phyloP scores from a whole-genome alignment of 2,888 invertebrate genomes.

The Nemurella pictetii region DNA sequence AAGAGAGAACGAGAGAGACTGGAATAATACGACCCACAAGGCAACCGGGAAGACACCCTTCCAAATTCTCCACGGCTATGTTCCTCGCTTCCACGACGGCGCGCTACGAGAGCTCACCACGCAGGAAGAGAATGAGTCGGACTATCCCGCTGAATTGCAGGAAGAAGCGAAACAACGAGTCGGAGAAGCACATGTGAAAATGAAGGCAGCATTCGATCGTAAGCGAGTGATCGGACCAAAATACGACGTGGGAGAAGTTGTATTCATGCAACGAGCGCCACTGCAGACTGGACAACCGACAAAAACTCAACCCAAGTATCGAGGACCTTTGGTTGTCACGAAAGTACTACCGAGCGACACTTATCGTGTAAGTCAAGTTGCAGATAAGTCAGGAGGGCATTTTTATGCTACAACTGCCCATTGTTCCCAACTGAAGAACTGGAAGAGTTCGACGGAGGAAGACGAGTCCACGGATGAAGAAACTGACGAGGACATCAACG shows the following conservation, averaged over 20 bases:
- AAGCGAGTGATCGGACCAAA: neutral
- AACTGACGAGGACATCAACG: too few relatives aligned
- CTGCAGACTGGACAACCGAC: neutral
- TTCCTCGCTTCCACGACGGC: neutral
- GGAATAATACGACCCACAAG: neutral
- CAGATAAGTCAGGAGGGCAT: neutral
- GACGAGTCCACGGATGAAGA: neutral
- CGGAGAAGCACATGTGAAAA: neutral
- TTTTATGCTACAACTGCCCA: neutral
- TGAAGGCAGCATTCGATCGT: neutral
- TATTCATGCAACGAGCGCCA: neutral
- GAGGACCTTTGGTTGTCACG: neutral
- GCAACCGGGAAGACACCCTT: neutral
- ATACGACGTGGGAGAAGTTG: neutral
- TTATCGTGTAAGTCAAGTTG: neutral
- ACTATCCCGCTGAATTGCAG: neutral
- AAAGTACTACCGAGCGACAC: constrained; percentile 1
- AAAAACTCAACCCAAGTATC: constrained; percentile 3
- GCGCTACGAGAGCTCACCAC: neutral
- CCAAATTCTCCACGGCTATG: neutral
- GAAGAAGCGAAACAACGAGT: neutral
- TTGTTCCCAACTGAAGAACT: neutral
- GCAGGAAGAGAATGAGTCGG: neutral
- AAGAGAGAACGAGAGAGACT: neutral
- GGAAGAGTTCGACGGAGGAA: neutral